Base-by-base conservation (phyloP, 2,113 vertebrate genomes). In the Lota lota region DNA sequence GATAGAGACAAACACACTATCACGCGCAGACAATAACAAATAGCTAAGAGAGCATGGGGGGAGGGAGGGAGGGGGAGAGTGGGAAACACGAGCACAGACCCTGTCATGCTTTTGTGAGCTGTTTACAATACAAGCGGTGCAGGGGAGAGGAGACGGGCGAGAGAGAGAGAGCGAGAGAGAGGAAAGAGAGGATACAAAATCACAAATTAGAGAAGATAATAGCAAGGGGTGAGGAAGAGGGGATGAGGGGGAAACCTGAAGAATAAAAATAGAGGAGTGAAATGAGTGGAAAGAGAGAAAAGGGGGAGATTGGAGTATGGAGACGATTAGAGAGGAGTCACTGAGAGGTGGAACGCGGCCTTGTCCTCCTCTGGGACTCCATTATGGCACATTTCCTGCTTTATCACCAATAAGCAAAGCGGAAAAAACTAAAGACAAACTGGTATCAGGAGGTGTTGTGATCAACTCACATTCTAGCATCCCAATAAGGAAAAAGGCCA, bases 1-100 rank as follows among this genome's bases (percentile, higher is more conserved):
- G 83, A 89, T 88, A 80, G 87, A 90, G 87, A 90, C 87, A 90
- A 96, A 95, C 94, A 94, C 90, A 89, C 87, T 91, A 95, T 94
- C 93, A 91, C 84, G 84, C 77, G 92, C 88, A 95, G 93, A 95
- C 94, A 96, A 96, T 95, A 95, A 95, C 94, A 96, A 97, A 95
- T 93, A 94, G 93, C 94, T 93, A 88, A 90, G 92, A 88, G 84
- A 93, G 93, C 93, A 33, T 33, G 4, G 28, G 28, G 92, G 91
- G 53, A 6, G 92, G 92, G 53, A 6, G 53, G 85, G 79, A 89
- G 88, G 24, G 88, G 78, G 68, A 80, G 92, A 90, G 88, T 90
- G 91, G 90, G 93, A 93, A 94, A 93, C 93, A 92, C 61, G 90
- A 92, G 92, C 81, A 16, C 84, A 95, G 94, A 93, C 94, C 92